Base-by-base conservation (phyloP, 1,140 invertebrate genomes). In the Zaprionus gabonicus region DNA sequence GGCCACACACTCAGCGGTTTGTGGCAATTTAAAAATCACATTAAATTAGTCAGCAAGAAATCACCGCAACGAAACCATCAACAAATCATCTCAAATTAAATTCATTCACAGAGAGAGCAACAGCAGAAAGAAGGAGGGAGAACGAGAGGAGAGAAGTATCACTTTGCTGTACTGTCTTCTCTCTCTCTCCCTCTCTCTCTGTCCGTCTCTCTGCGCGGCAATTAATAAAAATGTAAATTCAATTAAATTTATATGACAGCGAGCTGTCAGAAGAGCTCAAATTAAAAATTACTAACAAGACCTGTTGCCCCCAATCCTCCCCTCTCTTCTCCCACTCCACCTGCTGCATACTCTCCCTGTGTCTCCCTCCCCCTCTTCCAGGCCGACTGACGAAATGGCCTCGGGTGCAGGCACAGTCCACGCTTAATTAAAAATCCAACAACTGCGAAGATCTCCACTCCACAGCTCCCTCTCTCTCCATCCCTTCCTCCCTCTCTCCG, bases 161-260 rank as follows among this genome's bases (percentile, higher is more conserved):
- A 57, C 31, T 36, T n/a, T 31, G 15, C 17, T 7, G 10, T 2
- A 34, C 3, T 15, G 34, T 36, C 31, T 36, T 58, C 56, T 56
- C 49, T 53, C 20, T 53, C 0, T 31, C 27, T 34, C 3, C 9
- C 9, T 58, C 56, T 34, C 51, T 53, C 23, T 53, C 36, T 23
- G 5, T 17, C 31, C 15, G 10, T 2, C 34, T 17, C 12, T 59
- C 31, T 44, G 41, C 55, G 17, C 67, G 79, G 81, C 85, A 90
- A 90, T 92, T 92, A 92, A 92, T 92, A 92, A 92, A 92, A 92
- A 92, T 92, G 91, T 92, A 92, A 92, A 92, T 92, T 92, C 91
- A 92, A 92, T 92, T 92, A 92, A 92, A 92, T 92, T 92, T 92
- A 92, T 92, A 92, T 92, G 91, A 92, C 91, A 92, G 87, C 87